phyloP scores from a whole-genome alignment of 1,140 invertebrate genomes.

The Halesus radiatus region DNA sequence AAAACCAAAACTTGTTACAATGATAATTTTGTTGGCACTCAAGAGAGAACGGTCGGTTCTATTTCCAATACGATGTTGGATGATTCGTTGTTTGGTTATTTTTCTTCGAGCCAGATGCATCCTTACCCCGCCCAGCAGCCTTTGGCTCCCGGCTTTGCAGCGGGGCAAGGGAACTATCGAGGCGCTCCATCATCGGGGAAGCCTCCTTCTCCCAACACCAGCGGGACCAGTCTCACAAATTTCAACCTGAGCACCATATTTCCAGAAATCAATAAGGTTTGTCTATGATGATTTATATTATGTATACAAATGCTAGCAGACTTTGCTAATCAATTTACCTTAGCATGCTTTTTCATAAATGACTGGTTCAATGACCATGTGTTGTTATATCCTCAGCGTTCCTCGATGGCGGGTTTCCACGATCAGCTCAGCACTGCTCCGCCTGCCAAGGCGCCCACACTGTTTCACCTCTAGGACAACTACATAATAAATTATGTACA shows the following conservation, averaged over 20 bases:
- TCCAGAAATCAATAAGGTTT: constrained; percentile 79
- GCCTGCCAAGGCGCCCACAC: background rate
- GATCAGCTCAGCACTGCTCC: constrained; percentile 36
- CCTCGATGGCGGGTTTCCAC: constrained; percentile 44
- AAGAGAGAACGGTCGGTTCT: constrained; percentile 38
- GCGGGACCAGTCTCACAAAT: constrained; percentile 73
- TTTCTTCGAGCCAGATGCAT: constrained; percentile 53
- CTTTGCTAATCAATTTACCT: no score
- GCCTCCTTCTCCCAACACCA: background rate
- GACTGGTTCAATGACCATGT: no score
- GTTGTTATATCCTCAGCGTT: constrained; percentile 15
- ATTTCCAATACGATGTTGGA: constrained; percentile 21
- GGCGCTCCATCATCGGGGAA: constrained; percentile 7
- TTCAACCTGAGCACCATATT: constrained; percentile 80
- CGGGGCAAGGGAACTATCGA: constrained; percentile 18
- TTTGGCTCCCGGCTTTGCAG: constrained; percentile 1
- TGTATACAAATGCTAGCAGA: no score
- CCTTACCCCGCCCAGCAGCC: constrained; percentile 45
- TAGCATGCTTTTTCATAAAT: no score
- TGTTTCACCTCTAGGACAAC: background rate
- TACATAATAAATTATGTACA: background rate
- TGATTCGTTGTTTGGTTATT: constrained; percentile 52
- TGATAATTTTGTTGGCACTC: constrained; percentile 36
- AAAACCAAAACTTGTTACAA: constrained; percentile 44
- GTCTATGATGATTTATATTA: background rate